Evolutionary conservation across 2,888 invertebrate species (phyloP).

Genomic region (Diplazon laetatorius): DNA sequence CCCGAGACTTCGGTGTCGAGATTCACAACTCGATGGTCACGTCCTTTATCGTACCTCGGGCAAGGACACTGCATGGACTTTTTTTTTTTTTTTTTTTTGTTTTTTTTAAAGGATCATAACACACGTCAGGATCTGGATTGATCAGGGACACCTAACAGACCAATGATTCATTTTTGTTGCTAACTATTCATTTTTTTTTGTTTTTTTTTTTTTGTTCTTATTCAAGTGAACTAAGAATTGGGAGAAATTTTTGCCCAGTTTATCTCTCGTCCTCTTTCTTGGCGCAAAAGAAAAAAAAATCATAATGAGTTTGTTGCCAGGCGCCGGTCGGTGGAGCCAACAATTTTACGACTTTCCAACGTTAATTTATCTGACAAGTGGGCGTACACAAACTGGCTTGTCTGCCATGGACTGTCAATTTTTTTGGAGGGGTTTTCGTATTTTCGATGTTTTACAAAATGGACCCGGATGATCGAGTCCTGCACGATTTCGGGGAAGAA

Average conservation of each 20-base stretch:
- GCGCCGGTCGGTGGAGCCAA: conserved; percentile 48
- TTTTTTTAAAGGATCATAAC: background rate
- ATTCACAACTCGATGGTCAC: conserved; percentile 34
- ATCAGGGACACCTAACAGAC: background rate
- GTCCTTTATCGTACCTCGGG: conserved; percentile 19
- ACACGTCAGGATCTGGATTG: background rate
- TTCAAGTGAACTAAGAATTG: no score
- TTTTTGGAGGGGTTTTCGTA: background rate
- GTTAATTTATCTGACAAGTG: conserved; percentile 63
- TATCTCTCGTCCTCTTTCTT: no score
- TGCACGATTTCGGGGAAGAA: conserved; percentile 52
- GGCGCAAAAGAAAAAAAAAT: conserved; percentile 35
- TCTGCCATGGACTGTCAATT: conserved; percentile 38
- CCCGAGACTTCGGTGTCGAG: conserved; percentile 29
- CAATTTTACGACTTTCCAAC: conserved; percentile 54
- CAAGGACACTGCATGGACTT: conserved; percentile 70
- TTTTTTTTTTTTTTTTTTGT: no score
- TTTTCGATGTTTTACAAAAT: conserved; percentile 41
- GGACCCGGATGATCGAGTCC: no score
- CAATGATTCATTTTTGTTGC: background rate
- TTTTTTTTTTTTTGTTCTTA: no score
- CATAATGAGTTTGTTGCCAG: conserved; percentile 22
- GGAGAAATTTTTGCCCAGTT: no score
- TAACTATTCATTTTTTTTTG: no score
- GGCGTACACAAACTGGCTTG: conserved; percentile 52